These are phyloP conservation scores for Papilio polyxenes DNA, from an alignment of 1,140 invertebrate genomes.

Conservation along the genomic window DNA sequence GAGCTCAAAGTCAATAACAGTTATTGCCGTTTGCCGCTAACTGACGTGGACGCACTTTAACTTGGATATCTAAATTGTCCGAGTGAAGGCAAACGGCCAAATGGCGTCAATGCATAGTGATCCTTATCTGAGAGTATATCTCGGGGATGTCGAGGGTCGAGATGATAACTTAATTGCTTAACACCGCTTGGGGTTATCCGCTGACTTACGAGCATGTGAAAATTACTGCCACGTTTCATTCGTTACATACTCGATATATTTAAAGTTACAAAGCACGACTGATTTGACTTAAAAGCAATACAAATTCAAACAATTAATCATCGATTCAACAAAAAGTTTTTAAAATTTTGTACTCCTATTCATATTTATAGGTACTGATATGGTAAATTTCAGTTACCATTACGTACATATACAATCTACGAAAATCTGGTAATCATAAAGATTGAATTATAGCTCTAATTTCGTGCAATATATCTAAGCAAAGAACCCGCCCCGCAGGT, in stretches of 20 bases:
- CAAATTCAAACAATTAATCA: neutral
- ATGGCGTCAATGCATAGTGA: slow-evolving; percentile 75
- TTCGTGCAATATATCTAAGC: slow-evolving; percentile 55
- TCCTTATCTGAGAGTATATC: slow-evolving; percentile 73
- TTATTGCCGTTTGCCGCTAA: slow-evolving; percentile 71
- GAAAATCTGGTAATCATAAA: slow-evolving; percentile 41
- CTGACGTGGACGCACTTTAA: slow-evolving; percentile 61
- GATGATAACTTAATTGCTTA: slow-evolving; percentile 71
- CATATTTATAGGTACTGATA: too few relatives aligned
- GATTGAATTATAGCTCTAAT: slow-evolving; percentile 66
- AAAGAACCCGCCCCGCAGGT: slow-evolving; percentile 51
- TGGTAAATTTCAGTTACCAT: neutral
- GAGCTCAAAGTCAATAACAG: slow-evolving; percentile 63
- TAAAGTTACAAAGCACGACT: neutral
- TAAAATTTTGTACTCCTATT: neutral
- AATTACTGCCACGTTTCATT: slow-evolving; percentile 24
- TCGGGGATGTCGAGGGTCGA: slow-evolving; percentile 58
- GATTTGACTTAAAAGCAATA: too few relatives aligned
- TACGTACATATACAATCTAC: neutral
- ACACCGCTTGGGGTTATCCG: slow-evolving; percentile 53
- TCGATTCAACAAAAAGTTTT: neutral
- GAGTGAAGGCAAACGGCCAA: slow-evolving; percentile 68
- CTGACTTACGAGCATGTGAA: slow-evolving; percentile 46
- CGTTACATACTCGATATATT: neutral
- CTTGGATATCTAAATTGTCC: slow-evolving; percentile 66